Base-by-base conservation (phyloP, 1,140 invertebrate genomes). In the Drosophila littoralis region DNA sequence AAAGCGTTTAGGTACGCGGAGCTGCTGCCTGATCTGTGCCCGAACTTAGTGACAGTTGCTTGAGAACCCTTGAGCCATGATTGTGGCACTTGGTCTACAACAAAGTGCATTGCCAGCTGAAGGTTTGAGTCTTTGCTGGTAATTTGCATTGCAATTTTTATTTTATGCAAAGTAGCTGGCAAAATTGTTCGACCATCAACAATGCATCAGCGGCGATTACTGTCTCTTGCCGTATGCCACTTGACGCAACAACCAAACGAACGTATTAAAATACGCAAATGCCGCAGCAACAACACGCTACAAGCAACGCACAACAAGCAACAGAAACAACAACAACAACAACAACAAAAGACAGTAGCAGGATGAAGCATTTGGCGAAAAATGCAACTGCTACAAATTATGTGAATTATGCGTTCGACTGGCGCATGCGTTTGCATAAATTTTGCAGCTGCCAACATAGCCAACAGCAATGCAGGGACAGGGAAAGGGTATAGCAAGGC, bases 351-450 rank as follows among this genome's bases (percentile, higher is more conserved):
- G 38, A 28, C 33, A 36, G 35, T 6, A 40, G 54, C 32, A 68
- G 46, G 35, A 33, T 50, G 69, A 43, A 78, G 74, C 83, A 89
- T 88, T 88, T 88, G 83, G 76, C 72, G 83, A 88, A 86, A 86
- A 86, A 86, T 86, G 83, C 83, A 86, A 88, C 84, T 77, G 80
- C 73, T 74, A 88, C 74, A 89, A 89, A 89, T 89, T 89, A 89
- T 89, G 84, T 89, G 84, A 89, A 89, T 89, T 89, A 89, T 89
- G 84, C 84, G 84, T 89, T 89, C 71, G 84, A 74, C 67, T 88
- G 84, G 77, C 74, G 84, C 84, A 88, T 88, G 84, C 80, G 80
- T 89, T 89, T 84, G 84, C 84, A 89, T 89, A 89, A 89, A 89
- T 89, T 89, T 89, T 66, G 55, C 77, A 78, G 83, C 84, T 89